Conservation (phyloP, 2,888 invertebrate genomes). For the Drosophila borealis region DNA sequence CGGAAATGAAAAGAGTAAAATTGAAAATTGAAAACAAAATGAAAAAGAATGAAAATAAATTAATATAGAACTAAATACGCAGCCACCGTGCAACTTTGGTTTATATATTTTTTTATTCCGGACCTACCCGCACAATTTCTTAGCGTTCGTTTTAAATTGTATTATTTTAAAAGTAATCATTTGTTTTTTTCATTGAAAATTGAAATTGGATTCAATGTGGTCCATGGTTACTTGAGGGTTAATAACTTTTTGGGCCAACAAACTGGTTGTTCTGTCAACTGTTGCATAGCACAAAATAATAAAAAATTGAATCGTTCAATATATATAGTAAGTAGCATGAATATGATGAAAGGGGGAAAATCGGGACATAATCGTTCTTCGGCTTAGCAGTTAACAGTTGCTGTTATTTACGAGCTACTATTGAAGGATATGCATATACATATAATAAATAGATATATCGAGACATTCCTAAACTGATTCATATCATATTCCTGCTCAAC, state of each 20-base stretch:
- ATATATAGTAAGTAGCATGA: slow-evolving; percentile 54
- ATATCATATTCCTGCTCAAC: slow-evolving; percentile 19
- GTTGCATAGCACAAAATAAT: slow-evolving; percentile 68
- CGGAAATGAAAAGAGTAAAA: slow-evolving; percentile 33
- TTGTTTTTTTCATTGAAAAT: slow-evolving; percentile 7
- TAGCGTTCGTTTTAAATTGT: slow-evolving; percentile 16
- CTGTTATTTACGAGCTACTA: slow-evolving; percentile 54
- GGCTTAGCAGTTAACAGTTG: slow-evolving; percentile 47
- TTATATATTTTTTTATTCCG: slow-evolving; percentile 27
- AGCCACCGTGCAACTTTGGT: slow-evolving; percentile 83
- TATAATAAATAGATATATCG: slow-evolving; percentile 4
- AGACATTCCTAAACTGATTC: slow-evolving; percentile 32
- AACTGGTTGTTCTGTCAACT: slow-evolving; percentile 77
- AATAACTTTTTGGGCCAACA: slow-evolving; percentile 63
- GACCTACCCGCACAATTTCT: slow-evolving; percentile 68
- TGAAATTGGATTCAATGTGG: slow-evolving; percentile 16
- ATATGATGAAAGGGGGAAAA: slow-evolving; percentile 44
- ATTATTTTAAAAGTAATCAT: slow-evolving; percentile 28
- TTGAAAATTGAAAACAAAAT: slow-evolving; percentile 27
- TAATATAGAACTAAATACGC: slow-evolving; percentile 57
- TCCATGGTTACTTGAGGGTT: slow-evolving; percentile 53
- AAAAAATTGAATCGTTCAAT: slow-evolving; percentile 39
- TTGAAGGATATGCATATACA: slow-evolving; percentile 9
- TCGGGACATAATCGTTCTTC: slow-evolving; percentile 11
- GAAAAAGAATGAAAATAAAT: slow-evolving; percentile 17